Evolutionary conservation across 2,113 vertebrate genomes (phyloP).

Genomic region (Rhinopomastus cyanomelas): DNA sequence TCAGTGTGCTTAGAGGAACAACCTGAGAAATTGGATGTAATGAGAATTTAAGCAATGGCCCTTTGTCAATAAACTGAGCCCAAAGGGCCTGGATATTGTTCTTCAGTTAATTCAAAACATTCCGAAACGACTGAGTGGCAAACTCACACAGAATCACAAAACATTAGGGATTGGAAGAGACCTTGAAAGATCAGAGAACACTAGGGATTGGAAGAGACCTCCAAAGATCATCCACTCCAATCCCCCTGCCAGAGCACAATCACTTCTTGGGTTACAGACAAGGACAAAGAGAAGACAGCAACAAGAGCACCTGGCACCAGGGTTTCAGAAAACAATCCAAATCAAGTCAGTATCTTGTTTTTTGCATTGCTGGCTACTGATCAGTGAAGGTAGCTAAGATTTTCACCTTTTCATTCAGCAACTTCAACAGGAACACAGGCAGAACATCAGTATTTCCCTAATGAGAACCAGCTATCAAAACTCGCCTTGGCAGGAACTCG

Average conservation of each 20-base stretch:
- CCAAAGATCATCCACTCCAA: no score
- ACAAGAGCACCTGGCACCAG: neutral
- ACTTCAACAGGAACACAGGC: neutral
- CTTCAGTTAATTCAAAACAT: neutral
- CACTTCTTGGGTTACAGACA: neutral
- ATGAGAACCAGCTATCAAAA: constrained; percentile 4
- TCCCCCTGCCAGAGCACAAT: no score
- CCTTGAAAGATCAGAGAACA: no score
- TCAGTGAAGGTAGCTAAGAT: neutral
- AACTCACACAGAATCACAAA: no score
- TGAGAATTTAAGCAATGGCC: neutral
- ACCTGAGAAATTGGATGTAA: neutral
- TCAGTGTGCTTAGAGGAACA: neutral
- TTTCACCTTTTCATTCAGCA: neutral
- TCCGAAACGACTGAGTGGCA: neutral
- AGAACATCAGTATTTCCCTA: neutral
- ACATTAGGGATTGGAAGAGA: no score
- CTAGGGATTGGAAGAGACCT: no score
- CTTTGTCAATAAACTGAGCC: neutral
- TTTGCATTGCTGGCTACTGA: neutral
- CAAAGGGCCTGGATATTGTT: neutral
- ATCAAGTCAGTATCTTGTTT: neutral
- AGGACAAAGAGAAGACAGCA: neutral
- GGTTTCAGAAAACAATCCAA: neutral
- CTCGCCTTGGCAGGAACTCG: neutral